Conservation (phyloP, 2,797 vertebrate genomes). For the Sebastolobus altivelis region DNA sequence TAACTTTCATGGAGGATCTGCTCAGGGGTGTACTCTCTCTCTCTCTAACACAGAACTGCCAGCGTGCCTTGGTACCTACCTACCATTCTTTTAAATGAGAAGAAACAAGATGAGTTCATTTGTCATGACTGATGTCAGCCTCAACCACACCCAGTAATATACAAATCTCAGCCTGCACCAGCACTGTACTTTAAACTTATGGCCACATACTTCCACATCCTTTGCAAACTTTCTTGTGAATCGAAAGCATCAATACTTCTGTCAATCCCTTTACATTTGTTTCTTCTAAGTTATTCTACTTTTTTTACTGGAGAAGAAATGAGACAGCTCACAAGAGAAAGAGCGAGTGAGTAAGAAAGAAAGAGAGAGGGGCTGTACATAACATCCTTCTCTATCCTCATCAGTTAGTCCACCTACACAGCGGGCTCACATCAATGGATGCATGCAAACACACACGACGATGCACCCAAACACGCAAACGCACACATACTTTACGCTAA, state of each 20-base stretch:
- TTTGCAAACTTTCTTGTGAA: not conserved
- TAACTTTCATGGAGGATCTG: not conserved
- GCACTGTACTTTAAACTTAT: not conserved
- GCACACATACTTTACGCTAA: not conserved
- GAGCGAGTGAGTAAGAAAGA: not conserved
- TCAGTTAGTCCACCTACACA: constrained; percentile 47
- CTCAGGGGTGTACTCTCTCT: not conserved
- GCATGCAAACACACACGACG: constrained; percentile 5
- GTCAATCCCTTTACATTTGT: not conserved
- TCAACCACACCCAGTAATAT: not conserved
- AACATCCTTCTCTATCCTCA: constrained; percentile 23
- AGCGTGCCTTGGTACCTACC: not conserved
- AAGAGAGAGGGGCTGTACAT: not conserved
- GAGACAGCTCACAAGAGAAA: not conserved
- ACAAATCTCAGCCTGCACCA: not conserved
- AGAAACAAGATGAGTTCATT: not conserved
- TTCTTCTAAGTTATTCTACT: not conserved
- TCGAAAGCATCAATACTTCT: not conserved
- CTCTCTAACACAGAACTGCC: not conserved
- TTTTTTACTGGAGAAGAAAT: not conserved
- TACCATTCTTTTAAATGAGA: not conserved
- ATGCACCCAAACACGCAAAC: not conserved
- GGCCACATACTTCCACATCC: not conserved
- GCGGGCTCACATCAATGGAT: constrained; percentile 21
- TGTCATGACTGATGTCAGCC: not conserved